Evolutionary conservation across 1,140 invertebrate genomes (phyloP).

Genomic region (Diprion similis): DNA sequence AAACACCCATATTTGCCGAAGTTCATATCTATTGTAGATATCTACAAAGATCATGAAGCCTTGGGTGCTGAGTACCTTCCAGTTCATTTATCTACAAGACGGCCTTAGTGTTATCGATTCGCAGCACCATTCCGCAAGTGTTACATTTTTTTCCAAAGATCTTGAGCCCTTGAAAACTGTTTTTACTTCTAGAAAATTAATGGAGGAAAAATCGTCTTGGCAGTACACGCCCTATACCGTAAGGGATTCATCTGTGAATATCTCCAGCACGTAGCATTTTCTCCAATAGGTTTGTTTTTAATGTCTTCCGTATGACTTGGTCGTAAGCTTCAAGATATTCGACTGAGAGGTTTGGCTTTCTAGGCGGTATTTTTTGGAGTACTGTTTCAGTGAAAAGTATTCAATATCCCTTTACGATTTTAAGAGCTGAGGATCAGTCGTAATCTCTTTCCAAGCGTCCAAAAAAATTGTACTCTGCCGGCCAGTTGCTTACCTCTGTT

Average conservation of each 20-base stretch:
- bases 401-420: slow-evolving; percentile 15
- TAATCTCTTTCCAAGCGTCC: slow-evolving; percentile 9
- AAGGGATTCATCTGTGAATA: slow-evolving; percentile 34
- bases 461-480: slow-evolving; percentile 6
- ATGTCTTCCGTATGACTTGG: background rate
- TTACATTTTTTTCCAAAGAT: slow-evolving; percentile 4
- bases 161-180: slow-evolving; percentile 21
- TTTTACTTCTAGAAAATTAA: too few relatives aligned
- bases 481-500: background rate
- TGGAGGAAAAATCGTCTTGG: too few relatives aligned
- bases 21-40: slow-evolving; percentile 30
- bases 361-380: background rate
- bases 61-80: slow-evolving; percentile 23
- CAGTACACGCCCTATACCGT: slow-evolving; percentile 31
- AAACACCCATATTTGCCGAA: slow-evolving; percentile 22
- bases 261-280: slow-evolving; percentile 20
- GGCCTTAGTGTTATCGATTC: slow-evolving; percentile 30
- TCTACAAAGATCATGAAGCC: slow-evolving; percentile 23
- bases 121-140: slow-evolving; percentile 25
- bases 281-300: slow-evolving; percentile 13
- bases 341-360: background rate
- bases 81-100: slow-evolving; percentile 21
- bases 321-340: too few relatives aligned
- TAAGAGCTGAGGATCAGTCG: slow-evolving; percentile 18
- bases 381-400: slow-evolving; percentile 15